phyloP scores from a whole-genome alignment of 2,113 vertebrate species.

The Ancistrus triradiatus region DNA sequence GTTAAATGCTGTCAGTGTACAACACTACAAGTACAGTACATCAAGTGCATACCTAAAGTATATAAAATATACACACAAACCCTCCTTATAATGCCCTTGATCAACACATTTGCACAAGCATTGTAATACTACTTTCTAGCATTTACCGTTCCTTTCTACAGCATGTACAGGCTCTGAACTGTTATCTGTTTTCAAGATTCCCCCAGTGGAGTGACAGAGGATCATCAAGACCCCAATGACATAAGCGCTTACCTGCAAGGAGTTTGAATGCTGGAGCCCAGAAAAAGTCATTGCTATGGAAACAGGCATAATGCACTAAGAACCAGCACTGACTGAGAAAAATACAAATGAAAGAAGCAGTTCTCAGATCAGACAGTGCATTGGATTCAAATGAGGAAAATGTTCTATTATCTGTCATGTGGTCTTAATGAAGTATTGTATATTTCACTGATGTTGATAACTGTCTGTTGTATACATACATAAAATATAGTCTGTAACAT shows the following conservation, averaged over 20 bases:
- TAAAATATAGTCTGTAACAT: too few relatives aligned
- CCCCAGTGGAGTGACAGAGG: conserved; percentile 49
- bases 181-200: conserved; percentile 45
- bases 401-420: too few relatives aligned
- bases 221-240: conserved; percentile 55
- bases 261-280: conserved; percentile 54
- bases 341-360: conserved; percentile 17
- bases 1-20: too few relatives aligned
- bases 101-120: background rate
- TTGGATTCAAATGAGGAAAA: too few relatives aligned
- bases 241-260: conserved; percentile 60
- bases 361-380: background rate
- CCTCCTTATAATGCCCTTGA: background rate
- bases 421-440: too few relatives aligned
- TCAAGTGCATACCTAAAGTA: too few relatives aligned
- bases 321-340: conserved; percentile 33
- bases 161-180: conserved; percentile 28
- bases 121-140: conserved; percentile 1
- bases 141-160: background rate
- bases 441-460: too few relatives aligned
- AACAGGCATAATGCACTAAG: conserved; percentile 64
- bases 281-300: conserved; percentile 70
- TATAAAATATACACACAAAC: too few relatives aligned
- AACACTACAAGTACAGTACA: too few relatives aligned
- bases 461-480: too few relatives aligned